Evolutionary conservation across 2,797 vertebrate genomes (phyloP), one percentile per base, ranked within the genome.

Genomic region (Cynodonichthys magdalenae): DNA sequence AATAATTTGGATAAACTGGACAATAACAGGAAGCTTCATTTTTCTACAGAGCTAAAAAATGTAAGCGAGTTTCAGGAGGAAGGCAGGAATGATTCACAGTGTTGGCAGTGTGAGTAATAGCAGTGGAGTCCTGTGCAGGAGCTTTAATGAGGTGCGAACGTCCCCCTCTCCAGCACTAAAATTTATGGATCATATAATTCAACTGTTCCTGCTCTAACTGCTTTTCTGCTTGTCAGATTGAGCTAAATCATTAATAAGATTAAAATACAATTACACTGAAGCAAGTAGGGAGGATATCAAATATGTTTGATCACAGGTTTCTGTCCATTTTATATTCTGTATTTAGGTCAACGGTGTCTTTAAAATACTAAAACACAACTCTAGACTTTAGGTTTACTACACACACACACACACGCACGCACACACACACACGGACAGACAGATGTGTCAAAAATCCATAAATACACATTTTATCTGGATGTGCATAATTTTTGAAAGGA

Each of bases 71-170:
- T 77, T 75, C 55, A 60, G 54, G 42, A 66, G 52, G 42, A 20
- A 64, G 63, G 5, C 28, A 49, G 62, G 61, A 47, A 24, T 84
- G 75, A 86, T 77, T 82, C 63, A 75, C 49, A 54, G 42, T 36
- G 53, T 63, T 76, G 75, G 54, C 58, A 77, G 66, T 46, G 66
- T 83, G 81, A 91, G 64, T 82, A 65, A 90, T 79, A 74, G 75
- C 28, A 41, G 66, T 57, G 28, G 53, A 72, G 66, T 54, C 63
- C 46, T 71, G 79, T 54, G 56, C 64, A 57, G 11, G 59, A 41
- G 75, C 58, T 83, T 89, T 89, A 89, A 90, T 78, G 76, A 79
- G 81, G 77, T 71, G 76, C 67, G 87, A 80, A 75, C 68, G 51
- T 34, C 71, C 68, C 53, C 41, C 71, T 84, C 72, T 68, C 52